These are phyloP conservation scores for Caenorhabditis auriculariae DNA, from an alignment of 2,888 invertebrate genomes.

Conservation along the genomic window DNA sequence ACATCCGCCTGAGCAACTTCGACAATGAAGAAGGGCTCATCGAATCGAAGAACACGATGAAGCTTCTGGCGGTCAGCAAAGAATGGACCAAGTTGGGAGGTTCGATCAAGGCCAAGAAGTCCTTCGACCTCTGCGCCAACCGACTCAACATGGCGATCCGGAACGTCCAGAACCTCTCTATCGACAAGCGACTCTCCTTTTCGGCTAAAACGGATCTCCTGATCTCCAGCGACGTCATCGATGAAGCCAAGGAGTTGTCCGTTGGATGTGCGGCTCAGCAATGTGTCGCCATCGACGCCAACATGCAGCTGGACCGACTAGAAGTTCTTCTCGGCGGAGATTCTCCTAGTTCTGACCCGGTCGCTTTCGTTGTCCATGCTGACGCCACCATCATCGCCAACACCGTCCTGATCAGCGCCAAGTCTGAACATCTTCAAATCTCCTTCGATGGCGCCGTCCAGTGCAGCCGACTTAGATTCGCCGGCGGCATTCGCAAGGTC, in stretches of 20 bases:
- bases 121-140: conserved; percentile 28
- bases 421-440: conserved; percentile 22
- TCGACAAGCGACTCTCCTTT: conserved; percentile 35
- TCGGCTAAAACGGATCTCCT: conserved; percentile 41
- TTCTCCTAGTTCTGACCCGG: neutral
- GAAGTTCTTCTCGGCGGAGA: conserved; percentile 26
- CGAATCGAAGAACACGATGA: conserved; percentile 41
- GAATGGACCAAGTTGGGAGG: conserved; percentile 45
- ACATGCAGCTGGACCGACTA: conserved; percentile 34
- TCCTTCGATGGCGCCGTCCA: conserved; percentile 20
- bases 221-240: conserved; percentile 34
- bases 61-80: conserved; percentile 31
- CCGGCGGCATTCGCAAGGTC: conserved; percentile 17
- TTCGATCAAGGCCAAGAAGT: conserved; percentile 32
- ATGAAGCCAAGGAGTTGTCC: conserved; percentile 32
- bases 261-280: conserved; percentile 43
- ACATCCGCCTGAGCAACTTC: conserved; percentile 39
- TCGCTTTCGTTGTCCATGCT: conserved; percentile 18
- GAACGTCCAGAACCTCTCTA: conserved; percentile 16
- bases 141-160: conserved; percentile 22
- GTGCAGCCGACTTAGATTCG: conserved; percentile 23
- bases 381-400: conserved; percentile 17
- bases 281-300: conserved; percentile 34
- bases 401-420: conserved; percentile 19
- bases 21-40: conserved; percentile 41